phyloP scores from a whole-genome alignment of 1,140 invertebrate genomes.

The Tetragnatha versicolor region DNA sequence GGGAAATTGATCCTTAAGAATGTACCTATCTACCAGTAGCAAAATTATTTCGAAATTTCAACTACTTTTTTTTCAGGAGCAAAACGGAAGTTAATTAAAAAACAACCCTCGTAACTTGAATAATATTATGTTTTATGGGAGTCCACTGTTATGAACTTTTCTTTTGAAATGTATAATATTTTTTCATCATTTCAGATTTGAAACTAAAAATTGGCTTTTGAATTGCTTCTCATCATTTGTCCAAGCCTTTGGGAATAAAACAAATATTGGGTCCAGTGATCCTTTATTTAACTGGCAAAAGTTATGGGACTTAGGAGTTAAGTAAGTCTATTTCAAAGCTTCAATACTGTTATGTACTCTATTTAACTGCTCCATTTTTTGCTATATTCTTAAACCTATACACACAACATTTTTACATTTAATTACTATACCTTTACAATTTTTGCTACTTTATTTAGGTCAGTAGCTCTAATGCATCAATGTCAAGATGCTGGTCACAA shows the following conservation, averaged over 20 bases:
- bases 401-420: no score
- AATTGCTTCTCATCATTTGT: slow-evolving; percentile 26
- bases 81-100: no score
- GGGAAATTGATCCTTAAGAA: no score
- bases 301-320: slow-evolving; percentile 38
- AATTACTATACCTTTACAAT: no score
- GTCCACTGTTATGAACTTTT: no score
- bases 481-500: slow-evolving; percentile 40
- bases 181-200: slow-evolving; percentile 22
- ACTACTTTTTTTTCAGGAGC: no score
- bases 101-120: no score
- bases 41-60: no score
- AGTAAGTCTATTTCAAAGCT: slow-evolving; percentile 16
- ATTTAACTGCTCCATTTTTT: background rate
- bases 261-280: background rate
- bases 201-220: slow-evolving; percentile 35
- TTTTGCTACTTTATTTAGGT: background rate
- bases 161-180: no score
- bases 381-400: background rate
- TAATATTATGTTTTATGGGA: no score
- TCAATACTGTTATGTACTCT: background rate
- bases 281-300: slow-evolving; percentile 19
- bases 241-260: slow-evolving; percentile 14
- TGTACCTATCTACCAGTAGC: no score
- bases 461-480: slow-evolving; percentile 39